Base-by-base conservation (phyloP, 37 sponge, comb jelly and placozoan species). In the Crambe crambe region DNA sequence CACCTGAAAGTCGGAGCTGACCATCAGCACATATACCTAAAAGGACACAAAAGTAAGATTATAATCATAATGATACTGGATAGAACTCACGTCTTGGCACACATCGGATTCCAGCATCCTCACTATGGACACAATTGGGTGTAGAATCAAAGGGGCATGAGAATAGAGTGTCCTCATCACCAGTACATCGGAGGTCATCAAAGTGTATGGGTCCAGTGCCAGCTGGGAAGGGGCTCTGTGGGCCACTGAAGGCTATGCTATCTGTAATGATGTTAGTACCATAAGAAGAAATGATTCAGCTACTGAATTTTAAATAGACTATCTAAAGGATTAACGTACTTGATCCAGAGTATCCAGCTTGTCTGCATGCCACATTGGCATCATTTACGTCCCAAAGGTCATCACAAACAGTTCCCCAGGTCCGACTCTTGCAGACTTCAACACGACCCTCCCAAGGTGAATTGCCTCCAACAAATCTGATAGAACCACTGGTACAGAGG, bases 321-420 rank as follows among this genome's bases (percentile, higher is more conserved):
- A n/a, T n/a, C n/a, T n/a, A n/a, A n/a, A n/a, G n/a, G n/a, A n/a
- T n/a, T n/a, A 26, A 35, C 64, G 25, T 77, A 64, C 66, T 65
- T 2, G 20, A 62, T 22, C 75, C 67, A 6, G 51, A 44, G 56
- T 37, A 82, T 74, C 83, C 83, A 17, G 67, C 70, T 42, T 74
- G 63, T 74, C 64, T 82, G 56, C 83, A 82, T 17, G 70, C 83
- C 9, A 82, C 83, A 38, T 22, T 15, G 2, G 83, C 83, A 82
- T 82, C 83, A 43, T 34, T 26, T 8, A 26, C 22, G 15, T 26
- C 32, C 83, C 83, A 82, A 1, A 44, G 10, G 66, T 82, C 74
- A 43, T 82, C 67, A 60, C 83, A 82, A 6, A 82, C 83, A 27
- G 83, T 82, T 4, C 83, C 83, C 83, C 83, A 82, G 3, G 57